A percentile compares a stretch with the other conserved stretches of the same genome.
Conservation (phyloP, 2,797 vertebrate genomes). For the Sebastes reedi region DNA sequence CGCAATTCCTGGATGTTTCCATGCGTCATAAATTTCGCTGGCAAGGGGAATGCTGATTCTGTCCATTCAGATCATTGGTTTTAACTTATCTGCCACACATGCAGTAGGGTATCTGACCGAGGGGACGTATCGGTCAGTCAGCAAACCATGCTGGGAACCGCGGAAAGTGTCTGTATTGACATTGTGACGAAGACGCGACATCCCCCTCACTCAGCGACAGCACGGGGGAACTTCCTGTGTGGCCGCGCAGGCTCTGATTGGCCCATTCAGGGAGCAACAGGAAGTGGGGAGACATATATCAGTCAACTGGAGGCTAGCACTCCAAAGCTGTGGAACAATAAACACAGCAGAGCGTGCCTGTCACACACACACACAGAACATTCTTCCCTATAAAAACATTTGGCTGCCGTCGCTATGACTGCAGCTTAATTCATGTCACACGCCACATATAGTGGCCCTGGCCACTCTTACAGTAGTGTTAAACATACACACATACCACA, state of each 20-base stretch:
- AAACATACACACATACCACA: slow-evolving; percentile 5
- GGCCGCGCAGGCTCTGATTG: slow-evolving; percentile 48
- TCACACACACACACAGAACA: slow-evolving; percentile 4
- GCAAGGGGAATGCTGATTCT: background rate
- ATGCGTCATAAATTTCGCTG: background rate
- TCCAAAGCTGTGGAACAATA: slow-evolving; percentile 66
- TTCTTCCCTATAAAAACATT: slow-evolving; percentile 56
- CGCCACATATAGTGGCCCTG: background rate
- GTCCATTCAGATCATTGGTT: background rate
- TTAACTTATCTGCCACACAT: background rate
- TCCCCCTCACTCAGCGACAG: slow-evolving; percentile 70
- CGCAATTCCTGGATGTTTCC: slow-evolving; percentile 1
- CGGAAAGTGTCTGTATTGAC: slow-evolving; percentile 59
- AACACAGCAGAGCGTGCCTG: slow-evolving; percentile 24
- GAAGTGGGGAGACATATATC: slow-evolving; percentile 74
- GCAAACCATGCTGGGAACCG: slow-evolving; percentile 16
- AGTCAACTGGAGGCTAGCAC: slow-evolving; percentile 62
- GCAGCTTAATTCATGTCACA: slow-evolving; percentile 19
- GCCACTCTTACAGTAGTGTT: background rate
- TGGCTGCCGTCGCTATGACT: background rate
- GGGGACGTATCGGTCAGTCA: slow-evolving; percentile 29
- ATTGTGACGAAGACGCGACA: slow-evolving; percentile 57
- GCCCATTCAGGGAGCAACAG: slow-evolving; percentile 48
- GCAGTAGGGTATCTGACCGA: background rate
- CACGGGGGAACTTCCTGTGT: slow-evolving; percentile 70